phyloP scores from a whole-genome alignment of 1,140 invertebrate species.

The Onthophagus taurus region DNA sequence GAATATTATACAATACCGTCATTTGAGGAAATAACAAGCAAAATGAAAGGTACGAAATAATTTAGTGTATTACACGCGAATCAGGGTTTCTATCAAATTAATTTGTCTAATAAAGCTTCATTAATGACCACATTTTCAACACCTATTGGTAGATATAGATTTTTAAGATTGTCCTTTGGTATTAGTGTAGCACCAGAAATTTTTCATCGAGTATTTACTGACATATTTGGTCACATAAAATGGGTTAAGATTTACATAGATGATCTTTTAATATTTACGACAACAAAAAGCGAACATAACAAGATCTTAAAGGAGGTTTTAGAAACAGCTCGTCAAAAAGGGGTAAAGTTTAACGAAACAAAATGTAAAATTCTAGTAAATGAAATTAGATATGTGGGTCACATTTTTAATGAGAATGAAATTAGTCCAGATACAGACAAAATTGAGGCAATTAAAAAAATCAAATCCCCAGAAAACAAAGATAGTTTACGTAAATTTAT shows the following conservation, averaged over 20 bases:
- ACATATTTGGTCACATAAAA: slow-evolving; percentile 23
- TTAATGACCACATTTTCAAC: too few species aligned
- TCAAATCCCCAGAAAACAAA: slow-evolving; percentile 21
- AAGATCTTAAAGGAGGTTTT: slow-evolving; percentile 30
- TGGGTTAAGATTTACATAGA: slow-evolving; percentile 28
- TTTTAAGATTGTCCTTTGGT: too few species aligned
- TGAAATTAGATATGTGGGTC: slow-evolving; percentile 31
- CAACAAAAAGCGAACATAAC: slow-evolving; percentile 26
- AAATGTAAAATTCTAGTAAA: too few species aligned
- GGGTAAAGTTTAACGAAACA: slow-evolving; percentile 32
- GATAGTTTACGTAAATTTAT: slow-evolving; percentile 1
- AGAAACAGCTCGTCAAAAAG: slow-evolving; percentile 21
- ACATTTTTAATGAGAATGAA: slow-evolving; percentile 28
- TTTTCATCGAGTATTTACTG: slow-evolving; percentile 21
- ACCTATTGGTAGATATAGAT: too few species aligned
- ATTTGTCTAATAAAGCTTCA: too few species aligned
- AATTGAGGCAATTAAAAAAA: slow-evolving; percentile 24
- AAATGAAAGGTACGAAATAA: too few species aligned
- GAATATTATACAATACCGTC: too few species aligned
- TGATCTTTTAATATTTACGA: slow-evolving; percentile 27
- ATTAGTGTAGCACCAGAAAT: slow-evolving; percentile 23
- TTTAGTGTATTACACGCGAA: too few species aligned
- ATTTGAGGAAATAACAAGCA: too few species aligned
- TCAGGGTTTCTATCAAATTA: too few species aligned
- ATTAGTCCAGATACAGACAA: slow-evolving; percentile 27